Evolutionary conservation across 2,888 invertebrate species (phyloP).

Genomic region (Coelinius sp.): DNA sequence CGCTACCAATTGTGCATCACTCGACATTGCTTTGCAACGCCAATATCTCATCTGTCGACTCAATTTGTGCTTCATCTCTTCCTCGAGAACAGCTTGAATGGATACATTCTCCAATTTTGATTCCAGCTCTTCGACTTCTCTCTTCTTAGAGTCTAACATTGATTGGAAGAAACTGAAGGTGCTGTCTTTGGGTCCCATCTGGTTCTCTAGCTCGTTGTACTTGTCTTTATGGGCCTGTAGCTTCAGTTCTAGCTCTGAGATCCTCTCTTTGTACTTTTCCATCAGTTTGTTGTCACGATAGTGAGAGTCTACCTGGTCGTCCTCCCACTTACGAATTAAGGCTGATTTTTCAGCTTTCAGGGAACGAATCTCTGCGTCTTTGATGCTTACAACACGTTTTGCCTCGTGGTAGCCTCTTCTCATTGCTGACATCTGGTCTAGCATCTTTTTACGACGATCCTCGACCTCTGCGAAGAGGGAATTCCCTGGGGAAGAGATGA

Average conservation of each 20-base stretch:
- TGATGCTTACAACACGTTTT: conserved; percentile 51
- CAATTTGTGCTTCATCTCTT: conserved; percentile 51
- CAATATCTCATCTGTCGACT: conserved; percentile 53
- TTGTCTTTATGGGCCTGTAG: conserved; percentile 53
- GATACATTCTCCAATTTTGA: conserved; percentile 56
- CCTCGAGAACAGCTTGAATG: conserved; percentile 53
- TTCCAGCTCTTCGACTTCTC: conserved; percentile 55
- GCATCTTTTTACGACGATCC: conserved; percentile 55
- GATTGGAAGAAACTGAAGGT: conserved; percentile 58
- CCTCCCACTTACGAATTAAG: conserved; percentile 53
- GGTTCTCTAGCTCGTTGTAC: conserved; percentile 34
- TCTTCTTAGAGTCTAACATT: conserved; percentile 51
- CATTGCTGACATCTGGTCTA: conserved; percentile 55
- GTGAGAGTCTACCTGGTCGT: conserved; percentile 49
- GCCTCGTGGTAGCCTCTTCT: conserved; percentile 51
- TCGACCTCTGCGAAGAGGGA: conserved; percentile 66
- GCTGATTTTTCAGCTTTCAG: conserved; percentile 53
- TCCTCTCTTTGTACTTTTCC: conserved; percentile 54
- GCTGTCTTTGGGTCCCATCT: conserved; percentile 6
- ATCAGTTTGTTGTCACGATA: conserved; percentile 53
- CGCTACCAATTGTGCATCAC: conserved; percentile 50
- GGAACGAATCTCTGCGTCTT: conserved; percentile 54
- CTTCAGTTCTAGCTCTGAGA: conserved; percentile 56
- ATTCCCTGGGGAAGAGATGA: conserved; percentile 54
- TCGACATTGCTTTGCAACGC: conserved; percentile 52